These are phyloP conservation scores for Acromyrmex echinatior DNA, from an alignment of 1,140 invertebrate genomes.

Conservation along the genomic window DNA sequence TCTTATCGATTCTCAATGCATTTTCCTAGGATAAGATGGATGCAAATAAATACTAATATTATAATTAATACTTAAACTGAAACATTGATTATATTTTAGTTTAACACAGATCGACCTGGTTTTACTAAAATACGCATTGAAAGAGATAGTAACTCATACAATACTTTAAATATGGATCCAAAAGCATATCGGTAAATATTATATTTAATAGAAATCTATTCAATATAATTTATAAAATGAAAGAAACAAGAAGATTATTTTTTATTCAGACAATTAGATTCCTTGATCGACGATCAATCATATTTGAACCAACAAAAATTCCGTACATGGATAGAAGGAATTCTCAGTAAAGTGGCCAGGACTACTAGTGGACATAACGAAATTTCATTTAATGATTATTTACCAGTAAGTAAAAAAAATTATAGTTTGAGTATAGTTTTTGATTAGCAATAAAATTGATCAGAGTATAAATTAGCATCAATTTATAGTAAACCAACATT, in stretches of 20 bases:
- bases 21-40: not conserved
- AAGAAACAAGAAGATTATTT: not conserved
- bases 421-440: not conserved
- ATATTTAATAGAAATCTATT: not conserved
- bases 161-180: not conserved
- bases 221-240: not conserved
- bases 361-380: slow-evolving; percentile 58
- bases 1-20: not conserved
- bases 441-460: not conserved
- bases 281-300: slow-evolving; percentile 80
- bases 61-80: slow-evolving; percentile 15
- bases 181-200: not conserved
- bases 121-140: slow-evolving; percentile 22
- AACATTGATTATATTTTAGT: slow-evolving; percentile 67
- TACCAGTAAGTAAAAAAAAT: not conserved
- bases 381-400: not conserved
- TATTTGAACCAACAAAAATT: slow-evolving; percentile 85
- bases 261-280: slow-evolving; percentile 78
- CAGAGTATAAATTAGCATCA: too few species aligned
- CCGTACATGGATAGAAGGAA: slow-evolving; percentile 83
- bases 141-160: not conserved
- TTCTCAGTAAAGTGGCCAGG: slow-evolving; percentile 79
- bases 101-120: not conserved
- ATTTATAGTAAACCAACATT: too few species aligned
- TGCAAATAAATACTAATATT: too few species aligned